Base-by-base conservation (phyloP, 1,140 invertebrate genomes). In the Heliconius eleuchia region DNA sequence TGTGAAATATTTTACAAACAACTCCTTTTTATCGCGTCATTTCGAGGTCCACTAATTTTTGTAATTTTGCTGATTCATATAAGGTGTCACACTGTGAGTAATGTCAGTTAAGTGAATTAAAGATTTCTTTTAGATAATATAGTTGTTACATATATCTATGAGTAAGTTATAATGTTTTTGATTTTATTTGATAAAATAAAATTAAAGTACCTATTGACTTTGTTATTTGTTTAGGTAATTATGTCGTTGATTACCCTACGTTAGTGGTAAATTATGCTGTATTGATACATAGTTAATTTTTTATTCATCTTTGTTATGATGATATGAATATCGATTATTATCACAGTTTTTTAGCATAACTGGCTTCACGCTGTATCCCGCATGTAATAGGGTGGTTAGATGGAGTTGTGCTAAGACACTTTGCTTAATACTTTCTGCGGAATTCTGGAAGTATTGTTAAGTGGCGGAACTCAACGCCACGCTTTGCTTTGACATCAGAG, bases 1-100 rank as follows among this genome's bases (percentile, higher is more conserved):
- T 52, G 77, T 72, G 23, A 76, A 76, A 46, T 76, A 76, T 70
- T 46, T 71, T 46, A 50, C 16, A 66, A 66, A 66, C 60, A 30
- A 30, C 9, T 11, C 60, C 60, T 66, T 66, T 66, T 66, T 66
- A 30, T 66, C 60, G 60, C 23, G 27, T 66, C 60, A 66, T 66
- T 27, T 66, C 60, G 60, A 66, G 60, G 60, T 66, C 60, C 60
- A 66, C 9, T 66, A 66, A 66, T 66, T 66, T 66, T 66, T 66
- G 60, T 66, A 66, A 66, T 66, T 66, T 66, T 66, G 60, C 27
- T 66, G 60, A 66, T n/a, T 66, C 60, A 66, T 13, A 30, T 66
- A 30, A 30, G 27, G 27, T 66, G 60, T 66, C 60, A 66, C 27
- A 30, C 60, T 13, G 13, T 66, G 60, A 66, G 9, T 30, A 66